phyloP scores from a whole-genome alignment of 2,888 invertebrate species.

The Phlogophora meticulosa region DNA sequence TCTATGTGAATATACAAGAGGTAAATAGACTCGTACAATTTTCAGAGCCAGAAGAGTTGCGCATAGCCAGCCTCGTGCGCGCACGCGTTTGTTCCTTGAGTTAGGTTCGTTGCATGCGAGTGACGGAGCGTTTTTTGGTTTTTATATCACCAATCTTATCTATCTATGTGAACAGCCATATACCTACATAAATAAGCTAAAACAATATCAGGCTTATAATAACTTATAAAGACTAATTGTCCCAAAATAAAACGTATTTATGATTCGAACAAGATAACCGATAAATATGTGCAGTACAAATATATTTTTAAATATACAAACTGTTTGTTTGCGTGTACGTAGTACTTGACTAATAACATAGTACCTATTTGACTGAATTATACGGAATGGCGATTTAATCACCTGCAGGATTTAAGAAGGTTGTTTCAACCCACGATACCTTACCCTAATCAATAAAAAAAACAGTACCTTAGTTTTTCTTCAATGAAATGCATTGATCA shows the following conservation, averaged over 20 bases:
- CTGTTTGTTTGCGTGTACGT: slow-evolving; percentile 48
- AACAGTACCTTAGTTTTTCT: too few relatives aligned
- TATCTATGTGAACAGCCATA: slow-evolving; percentile 46
- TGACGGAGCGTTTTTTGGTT: slow-evolving; percentile 55
- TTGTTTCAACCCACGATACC: too few relatives aligned
- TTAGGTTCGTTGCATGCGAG: slow-evolving; percentile 88
- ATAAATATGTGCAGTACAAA: slow-evolving; percentile 40
- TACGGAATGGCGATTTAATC: slow-evolving; percentile 2
- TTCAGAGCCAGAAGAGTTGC: slow-evolving; percentile 81
- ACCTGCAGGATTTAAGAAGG: too few relatives aligned
- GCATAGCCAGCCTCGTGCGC: slow-evolving; percentile 76
- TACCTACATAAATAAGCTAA: slow-evolving; percentile 41
- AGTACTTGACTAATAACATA: slow-evolving; percentile 32
- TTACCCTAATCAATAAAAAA: too few relatives aligned
- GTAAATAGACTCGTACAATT: slow-evolving; percentile 59
- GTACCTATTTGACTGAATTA: slow-evolving; percentile 14
- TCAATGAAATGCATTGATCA: too few relatives aligned
- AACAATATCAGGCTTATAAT: slow-evolving; percentile 47
- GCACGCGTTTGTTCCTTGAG: slow-evolving; percentile 86
- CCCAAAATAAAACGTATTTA: slow-evolving; percentile 33
- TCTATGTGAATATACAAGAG: slow-evolving; percentile 27
- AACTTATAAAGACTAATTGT: slow-evolving; percentile 36
- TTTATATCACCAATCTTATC: slow-evolving; percentile 28
- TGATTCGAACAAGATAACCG: slow-evolving; percentile 18
- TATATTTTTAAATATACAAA: slow-evolving; percentile 44